Conservation (phyloP, 2,888 invertebrate genomes). For the Teinopalpus imperialis region DNA sequence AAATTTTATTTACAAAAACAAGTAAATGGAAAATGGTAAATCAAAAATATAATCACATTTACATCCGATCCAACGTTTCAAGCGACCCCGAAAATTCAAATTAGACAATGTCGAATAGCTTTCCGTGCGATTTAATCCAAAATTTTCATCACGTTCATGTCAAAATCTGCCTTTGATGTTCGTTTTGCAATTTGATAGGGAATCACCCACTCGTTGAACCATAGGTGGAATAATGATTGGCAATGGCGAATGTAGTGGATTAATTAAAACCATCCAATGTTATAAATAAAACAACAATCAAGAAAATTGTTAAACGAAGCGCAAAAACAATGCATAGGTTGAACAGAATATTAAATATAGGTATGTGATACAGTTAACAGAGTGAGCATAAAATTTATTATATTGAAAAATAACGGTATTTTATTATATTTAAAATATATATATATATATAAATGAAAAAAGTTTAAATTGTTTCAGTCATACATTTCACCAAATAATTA, state of each 20-base stretch:
- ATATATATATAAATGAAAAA: too few species aligned
- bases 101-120: constrained; percentile 21
- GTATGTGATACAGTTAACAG: too few species aligned
- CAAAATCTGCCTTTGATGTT: constrained; percentile 24
- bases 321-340: too few species aligned
- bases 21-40: constrained; percentile 3
- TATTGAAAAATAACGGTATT: too few species aligned
- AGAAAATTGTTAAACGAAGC: constrained; percentile 13
- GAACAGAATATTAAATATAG: too few species aligned
- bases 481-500: too few species aligned
- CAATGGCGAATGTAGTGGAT: constrained; percentile 3
- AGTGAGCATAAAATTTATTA: too few species aligned
- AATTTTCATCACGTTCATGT: constrained; percentile 25
- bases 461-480: too few species aligned
- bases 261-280: constrained; percentile 13
- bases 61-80: background rate
- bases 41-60: constrained; percentile 20
- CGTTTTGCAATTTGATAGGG: constrained; percentile 19
- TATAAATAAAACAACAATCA: background rate
- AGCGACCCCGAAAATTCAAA: constrained; percentile 18
- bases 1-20: too few species aligned
- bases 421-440: too few species aligned
- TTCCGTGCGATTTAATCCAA: constrained; percentile 24
- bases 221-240: constrained; percentile 23
- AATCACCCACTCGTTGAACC: constrained; percentile 11